These are phyloP conservation scores for Peromyscus leucopus DNA, from an alignment of 2,113 vertebrate species.

Conservation along the genomic window DNA sequence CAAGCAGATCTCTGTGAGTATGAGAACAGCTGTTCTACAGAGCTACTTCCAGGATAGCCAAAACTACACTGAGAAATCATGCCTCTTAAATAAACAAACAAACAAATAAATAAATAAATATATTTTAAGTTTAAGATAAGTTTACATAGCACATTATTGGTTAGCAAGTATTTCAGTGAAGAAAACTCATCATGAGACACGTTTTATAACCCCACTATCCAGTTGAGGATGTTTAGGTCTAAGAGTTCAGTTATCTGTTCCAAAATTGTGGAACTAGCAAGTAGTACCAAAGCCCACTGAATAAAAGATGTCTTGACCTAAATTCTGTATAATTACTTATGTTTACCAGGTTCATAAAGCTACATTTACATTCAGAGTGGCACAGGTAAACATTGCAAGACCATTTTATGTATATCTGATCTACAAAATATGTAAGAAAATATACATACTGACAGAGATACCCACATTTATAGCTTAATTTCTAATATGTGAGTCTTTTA, in stretches of 20 bases:
- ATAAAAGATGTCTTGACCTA: not conserved
- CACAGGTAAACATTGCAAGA: not conserved
- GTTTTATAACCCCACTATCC: too few species aligned
- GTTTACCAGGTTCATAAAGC: not conserved
- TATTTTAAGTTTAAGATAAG: not conserved
- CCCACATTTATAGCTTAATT: not conserved
- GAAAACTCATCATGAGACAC: not conserved
- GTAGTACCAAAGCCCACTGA: not conserved
- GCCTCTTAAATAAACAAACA: not conserved
- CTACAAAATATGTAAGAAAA: conserved; percentile 20
- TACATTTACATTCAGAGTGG: conserved; percentile 16
- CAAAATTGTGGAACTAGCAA: not conserved
- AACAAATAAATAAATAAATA: not conserved
- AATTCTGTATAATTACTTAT: conserved; percentile 32
- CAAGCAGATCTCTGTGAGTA: not conserved
- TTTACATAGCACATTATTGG: not conserved
- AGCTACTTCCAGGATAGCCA: not conserved
- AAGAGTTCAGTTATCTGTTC: not conserved
- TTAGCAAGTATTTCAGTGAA: not conserved
- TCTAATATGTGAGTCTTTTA: not conserved
- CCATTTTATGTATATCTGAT: not conserved
- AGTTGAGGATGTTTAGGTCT: not conserved
- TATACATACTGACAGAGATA: not conserved
- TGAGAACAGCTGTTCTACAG: not conserved
- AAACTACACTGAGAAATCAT: not conserved